A percentile compares a stretch with the other conserved stretches of the same genome.
phyloP scores from a whole-genome alignment of 2,113 vertebrate genomes.

The Microtus montanus region DNA sequence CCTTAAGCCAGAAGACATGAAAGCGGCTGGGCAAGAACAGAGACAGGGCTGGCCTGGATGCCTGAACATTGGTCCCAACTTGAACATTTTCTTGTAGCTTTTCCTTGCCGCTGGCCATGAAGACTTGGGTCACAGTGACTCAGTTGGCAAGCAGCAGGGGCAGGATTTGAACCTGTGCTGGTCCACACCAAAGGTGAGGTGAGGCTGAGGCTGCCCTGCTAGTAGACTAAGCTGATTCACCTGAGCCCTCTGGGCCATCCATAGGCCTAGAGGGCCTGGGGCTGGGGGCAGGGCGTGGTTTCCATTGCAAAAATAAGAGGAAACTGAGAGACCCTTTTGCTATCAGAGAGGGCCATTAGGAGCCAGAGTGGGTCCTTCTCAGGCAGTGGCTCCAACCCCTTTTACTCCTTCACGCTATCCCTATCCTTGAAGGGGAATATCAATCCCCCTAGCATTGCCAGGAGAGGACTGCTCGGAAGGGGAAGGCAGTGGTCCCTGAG shows the following conservation, averaged over 20 bases:
- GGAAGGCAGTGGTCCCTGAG: not conserved
- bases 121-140: no score
- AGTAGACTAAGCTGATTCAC: no score
- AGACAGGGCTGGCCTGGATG: not conserved
- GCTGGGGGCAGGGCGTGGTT: not conserved
- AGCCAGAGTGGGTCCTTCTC: not conserved
- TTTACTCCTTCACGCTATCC: no score
- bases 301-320: not conserved
- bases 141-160: not conserved
- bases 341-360: accelerated
- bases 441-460: accelerated
- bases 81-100: not conserved
- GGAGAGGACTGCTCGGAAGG: not conserved
- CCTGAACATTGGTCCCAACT: no score
- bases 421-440: no score
- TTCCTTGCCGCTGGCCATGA: not conserved
- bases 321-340: not conserved
- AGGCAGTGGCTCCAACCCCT: not conserved
- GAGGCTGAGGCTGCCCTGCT: not conserved
- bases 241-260: no score
- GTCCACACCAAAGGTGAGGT: not conserved
- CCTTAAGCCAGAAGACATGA: not conserved
- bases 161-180: not conserved
- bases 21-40: not conserved
- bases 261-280: not conserved